These are phyloP conservation scores for Polydrusus pterygomalis DNA, from an alignment of 2,888 invertebrate genomes.

Conservation along the genomic window DNA sequence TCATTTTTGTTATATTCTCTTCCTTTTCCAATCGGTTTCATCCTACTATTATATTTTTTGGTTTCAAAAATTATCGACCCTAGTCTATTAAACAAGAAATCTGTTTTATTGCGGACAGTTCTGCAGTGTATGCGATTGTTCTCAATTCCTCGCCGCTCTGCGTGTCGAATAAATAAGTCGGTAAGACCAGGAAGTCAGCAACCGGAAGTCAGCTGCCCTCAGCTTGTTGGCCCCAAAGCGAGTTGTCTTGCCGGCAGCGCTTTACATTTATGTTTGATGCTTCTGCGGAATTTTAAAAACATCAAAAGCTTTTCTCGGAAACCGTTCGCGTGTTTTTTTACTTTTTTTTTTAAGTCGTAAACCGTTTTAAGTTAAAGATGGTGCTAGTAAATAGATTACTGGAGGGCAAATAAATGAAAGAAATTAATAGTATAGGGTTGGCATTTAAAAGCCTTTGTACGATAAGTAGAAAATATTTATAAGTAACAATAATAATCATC, in stretches of 20 bases:
- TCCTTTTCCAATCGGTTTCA: no score
- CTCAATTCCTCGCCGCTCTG: slow-evolving; percentile 11
- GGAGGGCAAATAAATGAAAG: no score
- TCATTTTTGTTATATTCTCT: no score
- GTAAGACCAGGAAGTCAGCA: slow-evolving; percentile 24
- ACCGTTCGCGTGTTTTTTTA: slow-evolving; percentile 21
- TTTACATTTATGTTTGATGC: slow-evolving; percentile 39
- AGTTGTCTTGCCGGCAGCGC: slow-evolving; percentile 27
- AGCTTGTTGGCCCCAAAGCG: slow-evolving; percentile 38
- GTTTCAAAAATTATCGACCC: no score
- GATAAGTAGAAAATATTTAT: no score
- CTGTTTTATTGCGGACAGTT: no score
- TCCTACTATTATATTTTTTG: no score
- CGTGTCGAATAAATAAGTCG: slow-evolving; percentile 41
- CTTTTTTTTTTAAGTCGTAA: slow-evolving; percentile 24
- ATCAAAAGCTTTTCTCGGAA: slow-evolving; percentile 22
- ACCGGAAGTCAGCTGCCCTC: slow-evolving; percentile 26
- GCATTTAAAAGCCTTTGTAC: no score
- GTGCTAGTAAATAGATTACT: not conserved
- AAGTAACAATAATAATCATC: no score
- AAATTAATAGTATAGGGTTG: no score
- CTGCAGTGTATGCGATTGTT: not conserved
- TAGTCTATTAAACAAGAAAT: no score
- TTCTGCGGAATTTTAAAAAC: slow-evolving; percentile 44
- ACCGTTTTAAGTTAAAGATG: slow-evolving; percentile 7